Conservation (phyloP, 2,113 vertebrate species). For the Nothocercus nigrocapillus region DNA sequence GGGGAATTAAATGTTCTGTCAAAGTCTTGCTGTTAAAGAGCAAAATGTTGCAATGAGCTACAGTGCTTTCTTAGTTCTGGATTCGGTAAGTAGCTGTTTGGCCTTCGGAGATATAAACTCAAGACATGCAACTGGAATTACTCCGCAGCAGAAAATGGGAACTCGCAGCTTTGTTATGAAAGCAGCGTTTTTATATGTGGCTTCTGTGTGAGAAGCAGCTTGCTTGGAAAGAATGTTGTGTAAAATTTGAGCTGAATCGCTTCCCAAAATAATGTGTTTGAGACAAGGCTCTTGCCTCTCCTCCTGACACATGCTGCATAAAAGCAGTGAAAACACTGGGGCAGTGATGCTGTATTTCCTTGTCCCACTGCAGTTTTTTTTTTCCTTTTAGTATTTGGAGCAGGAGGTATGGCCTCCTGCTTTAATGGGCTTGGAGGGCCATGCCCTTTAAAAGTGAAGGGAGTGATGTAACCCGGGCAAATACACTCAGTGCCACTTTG, state of each 20-base stretch:
- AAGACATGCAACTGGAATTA: neutral
- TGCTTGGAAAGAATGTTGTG: neutral
- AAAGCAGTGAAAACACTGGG: neutral
- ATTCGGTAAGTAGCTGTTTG: neutral
- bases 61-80: neutral
- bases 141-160: neutral
- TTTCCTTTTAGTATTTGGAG: neutral
- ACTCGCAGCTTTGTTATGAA: neutral
- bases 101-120: neutral
- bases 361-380: fast-evolving
- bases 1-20: neutral
- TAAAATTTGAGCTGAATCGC: neutral
- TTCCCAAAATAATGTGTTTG: neutral
- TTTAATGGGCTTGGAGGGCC: neutral
- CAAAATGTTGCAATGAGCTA: neutral
- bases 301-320: neutral
- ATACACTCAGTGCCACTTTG: too few species aligned
- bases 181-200: neutral
- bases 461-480: neutral
- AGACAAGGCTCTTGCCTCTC: neutral
- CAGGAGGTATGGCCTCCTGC: neutral
- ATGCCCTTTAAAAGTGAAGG: neutral
- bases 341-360: neutral
- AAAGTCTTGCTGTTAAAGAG: neutral
- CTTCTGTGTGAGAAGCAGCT: neutral